A percentile compares a stretch with the other conserved stretches of the same genome.
Evolutionary conservation across 2,888 invertebrate genomes (phyloP).

Genomic region (Pogonocherus hispidulus): DNA sequence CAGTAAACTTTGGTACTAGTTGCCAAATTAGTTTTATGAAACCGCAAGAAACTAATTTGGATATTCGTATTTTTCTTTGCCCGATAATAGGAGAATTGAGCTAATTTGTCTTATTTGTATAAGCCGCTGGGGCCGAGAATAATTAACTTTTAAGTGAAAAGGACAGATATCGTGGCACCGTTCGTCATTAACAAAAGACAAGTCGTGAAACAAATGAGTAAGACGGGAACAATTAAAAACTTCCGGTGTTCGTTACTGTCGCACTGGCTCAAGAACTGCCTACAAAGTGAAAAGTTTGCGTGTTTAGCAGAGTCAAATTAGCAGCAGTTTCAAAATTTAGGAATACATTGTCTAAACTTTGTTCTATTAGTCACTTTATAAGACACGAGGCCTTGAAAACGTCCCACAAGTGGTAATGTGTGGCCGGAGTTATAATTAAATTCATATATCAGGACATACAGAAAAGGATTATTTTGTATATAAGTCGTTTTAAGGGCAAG

Average conservation of each 20-base stretch:
- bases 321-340: constrained; percentile 12
- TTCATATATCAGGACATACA: too few relatives aligned
- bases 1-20: too few relatives aligned
- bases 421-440: background rate
- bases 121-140: background rate
- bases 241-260: background rate
- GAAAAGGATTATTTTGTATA: too few relatives aligned
- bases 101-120: constrained; percentile 20
- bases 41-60: constrained; percentile 17
- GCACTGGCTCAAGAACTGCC: background rate
- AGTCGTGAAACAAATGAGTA: constrained; percentile 11
- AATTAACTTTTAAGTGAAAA: constrained; percentile 12
- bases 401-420: background rate
- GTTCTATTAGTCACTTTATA: background rate
- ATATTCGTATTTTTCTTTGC: constrained; percentile 6
- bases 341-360: constrained; percentile 3
- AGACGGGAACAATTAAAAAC: constrained; percentile 22
- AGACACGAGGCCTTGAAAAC: background rate
- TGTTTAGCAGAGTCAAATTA: constrained; percentile 1
- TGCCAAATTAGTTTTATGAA: too few relatives aligned
- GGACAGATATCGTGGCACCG: constrained; percentile 4
- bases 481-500: too few relatives aligned
- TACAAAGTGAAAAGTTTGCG: constrained; percentile 11
- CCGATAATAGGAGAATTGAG: background rate
- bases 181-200: constrained; percentile 15